These are phyloP conservation scores for Scophthalmus maximus DNA, from an alignment of 2,113 vertebrate genomes.

Conservation along the genomic window DNA sequence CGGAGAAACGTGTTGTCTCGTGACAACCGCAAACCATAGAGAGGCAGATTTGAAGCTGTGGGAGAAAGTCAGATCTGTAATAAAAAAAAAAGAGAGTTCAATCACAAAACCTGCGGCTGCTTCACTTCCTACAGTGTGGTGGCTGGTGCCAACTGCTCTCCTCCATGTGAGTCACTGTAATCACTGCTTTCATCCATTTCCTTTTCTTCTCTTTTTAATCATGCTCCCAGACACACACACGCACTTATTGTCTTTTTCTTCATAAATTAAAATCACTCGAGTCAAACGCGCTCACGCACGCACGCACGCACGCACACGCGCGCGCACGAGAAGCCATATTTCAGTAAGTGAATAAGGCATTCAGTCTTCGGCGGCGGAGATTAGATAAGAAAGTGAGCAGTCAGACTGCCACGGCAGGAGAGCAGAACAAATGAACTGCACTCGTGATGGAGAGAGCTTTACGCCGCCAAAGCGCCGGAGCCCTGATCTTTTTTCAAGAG, in stretches of 20 bases:
- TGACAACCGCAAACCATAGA: neutral
- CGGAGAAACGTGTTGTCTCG: no score
- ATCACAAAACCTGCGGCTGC: neutral
- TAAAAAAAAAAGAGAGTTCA: neutral
- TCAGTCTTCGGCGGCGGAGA: slow-evolving; percentile 64
- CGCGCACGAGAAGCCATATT: slow-evolving; percentile 56
- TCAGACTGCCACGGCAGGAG: slow-evolving; percentile 62
- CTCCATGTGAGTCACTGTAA: slow-evolving; percentile 43
- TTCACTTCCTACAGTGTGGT: slow-evolving; percentile 2
- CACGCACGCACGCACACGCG: slow-evolving; percentile 16
- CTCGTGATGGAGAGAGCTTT: slow-evolving; percentile 63
- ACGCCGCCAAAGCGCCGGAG: slow-evolving; percentile 67
- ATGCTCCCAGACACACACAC: slow-evolving; percentile 39
- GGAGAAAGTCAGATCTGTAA: no score
- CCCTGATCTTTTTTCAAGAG: slow-evolving; percentile 74
- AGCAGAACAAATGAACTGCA: slow-evolving; percentile 77
- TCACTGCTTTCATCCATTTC: slow-evolving; percentile 61
- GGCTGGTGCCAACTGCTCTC: slow-evolving; percentile 32
- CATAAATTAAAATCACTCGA: slow-evolving; percentile 68
- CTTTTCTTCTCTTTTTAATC: slow-evolving; percentile 31
- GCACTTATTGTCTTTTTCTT: slow-evolving; percentile 60
- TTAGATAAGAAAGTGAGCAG: slow-evolving; percentile 77
- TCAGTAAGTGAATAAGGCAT: slow-evolving; percentile 75
- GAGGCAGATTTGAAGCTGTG: neutral
- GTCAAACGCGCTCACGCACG: slow-evolving; percentile 37